A percentile compares a stretch with the other conserved stretches of the same genome.
These are phyloP conservation scores for Natrix natrix DNA, from an alignment of 2,797 vertebrate species.

Conservation along the genomic window DNA sequence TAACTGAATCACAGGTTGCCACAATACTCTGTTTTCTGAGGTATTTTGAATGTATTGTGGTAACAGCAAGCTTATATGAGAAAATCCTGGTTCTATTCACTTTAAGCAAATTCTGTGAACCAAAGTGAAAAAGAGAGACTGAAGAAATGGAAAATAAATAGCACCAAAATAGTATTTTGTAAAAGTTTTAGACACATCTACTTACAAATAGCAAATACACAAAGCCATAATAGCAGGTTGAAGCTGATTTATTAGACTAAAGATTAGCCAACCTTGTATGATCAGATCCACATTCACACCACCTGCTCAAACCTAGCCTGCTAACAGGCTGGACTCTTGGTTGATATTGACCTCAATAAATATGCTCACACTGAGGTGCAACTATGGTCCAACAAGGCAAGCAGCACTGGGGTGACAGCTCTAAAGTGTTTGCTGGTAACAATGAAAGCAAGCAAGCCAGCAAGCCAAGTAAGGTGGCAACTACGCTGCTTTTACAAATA, in stretches of 20 bases:
- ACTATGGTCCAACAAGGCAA: not conserved
- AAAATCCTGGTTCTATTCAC: slow-evolving; percentile 56
- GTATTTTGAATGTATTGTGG: slow-evolving; percentile 56
- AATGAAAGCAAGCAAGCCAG: not conserved
- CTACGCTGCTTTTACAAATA: slow-evolving; percentile 13
- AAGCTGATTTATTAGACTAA: slow-evolving; percentile 12
- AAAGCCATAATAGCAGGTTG: not conserved
- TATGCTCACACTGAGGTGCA: not conserved
- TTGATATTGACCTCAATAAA: not conserved
- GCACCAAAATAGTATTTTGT: slow-evolving; percentile 43
- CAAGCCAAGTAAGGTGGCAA: not conserved
- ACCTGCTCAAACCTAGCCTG: not conserved
- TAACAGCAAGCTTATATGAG: slow-evolving; percentile 36
- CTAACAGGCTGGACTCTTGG: not conserved
- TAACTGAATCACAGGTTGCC: slow-evolving; percentile 42
- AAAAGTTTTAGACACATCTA: slow-evolving; percentile 40
- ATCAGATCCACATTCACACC: not conserved
- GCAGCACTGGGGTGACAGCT: not conserved
- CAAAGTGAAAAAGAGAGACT: slow-evolving; percentile 47
- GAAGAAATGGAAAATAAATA: slow-evolving; percentile 7
- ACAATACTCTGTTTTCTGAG: slow-evolving; percentile 61
- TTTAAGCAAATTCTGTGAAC: slow-evolving; percentile 54
- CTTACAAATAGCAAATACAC: slow-evolving; percentile 32
- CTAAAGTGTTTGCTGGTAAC: not conserved
- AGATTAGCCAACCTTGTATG: not conserved